These are phyloP conservation scores for Andrena dorsata DNA, from an alignment of 2,888 invertebrate genomes.

Conservation along the genomic window DNA sequence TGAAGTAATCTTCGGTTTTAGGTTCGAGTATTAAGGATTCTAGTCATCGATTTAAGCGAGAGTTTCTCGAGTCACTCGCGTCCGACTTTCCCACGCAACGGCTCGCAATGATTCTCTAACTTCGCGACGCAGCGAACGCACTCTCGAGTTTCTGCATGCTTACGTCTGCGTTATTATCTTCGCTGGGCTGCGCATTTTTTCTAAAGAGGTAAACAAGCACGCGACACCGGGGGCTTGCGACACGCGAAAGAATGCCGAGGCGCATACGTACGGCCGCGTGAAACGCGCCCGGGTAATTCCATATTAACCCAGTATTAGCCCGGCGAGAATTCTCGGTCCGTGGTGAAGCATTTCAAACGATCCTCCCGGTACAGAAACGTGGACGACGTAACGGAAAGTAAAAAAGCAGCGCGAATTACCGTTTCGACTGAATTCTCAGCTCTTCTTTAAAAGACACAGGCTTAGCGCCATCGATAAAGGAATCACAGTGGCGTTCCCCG, in stretches of 20 bases:
- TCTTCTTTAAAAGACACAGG: background rate
- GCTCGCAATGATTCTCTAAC: slow-evolving; percentile 1
- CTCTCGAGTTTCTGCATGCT: slow-evolving; percentile 46
- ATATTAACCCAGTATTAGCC: slow-evolving; percentile 47
- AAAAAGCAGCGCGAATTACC: no score
- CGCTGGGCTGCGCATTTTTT: slow-evolving; percentile 32
- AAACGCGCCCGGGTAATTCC: slow-evolving; percentile 47
- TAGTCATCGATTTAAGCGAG: background rate
- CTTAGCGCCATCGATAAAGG: background rate
- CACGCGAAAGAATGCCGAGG: slow-evolving; percentile 55
- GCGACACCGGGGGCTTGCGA: slow-evolving; percentile 39
- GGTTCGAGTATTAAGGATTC: background rate
- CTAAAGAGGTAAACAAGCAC: slow-evolving; percentile 46
- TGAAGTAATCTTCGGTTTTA: background rate
- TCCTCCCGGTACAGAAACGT: background rate
- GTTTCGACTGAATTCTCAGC: background rate
- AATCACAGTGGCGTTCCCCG: background rate
- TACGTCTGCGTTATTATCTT: slow-evolving; percentile 32
- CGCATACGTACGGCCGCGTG: slow-evolving; percentile 3
- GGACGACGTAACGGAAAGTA: background rate
- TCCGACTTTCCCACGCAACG: slow-evolving; percentile 6
- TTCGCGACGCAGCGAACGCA: slow-evolving; percentile 38
- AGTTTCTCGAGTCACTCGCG: slow-evolving; percentile 18
- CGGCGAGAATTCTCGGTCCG: slow-evolving; percentile 11
- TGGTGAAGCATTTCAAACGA: slow-evolving; percentile 38